Evolutionary conservation across 2,888 invertebrate species (phyloP), one percentile per base, ranked within the genome.

Genomic region (Aphidoletes aphidimyza): DNA sequence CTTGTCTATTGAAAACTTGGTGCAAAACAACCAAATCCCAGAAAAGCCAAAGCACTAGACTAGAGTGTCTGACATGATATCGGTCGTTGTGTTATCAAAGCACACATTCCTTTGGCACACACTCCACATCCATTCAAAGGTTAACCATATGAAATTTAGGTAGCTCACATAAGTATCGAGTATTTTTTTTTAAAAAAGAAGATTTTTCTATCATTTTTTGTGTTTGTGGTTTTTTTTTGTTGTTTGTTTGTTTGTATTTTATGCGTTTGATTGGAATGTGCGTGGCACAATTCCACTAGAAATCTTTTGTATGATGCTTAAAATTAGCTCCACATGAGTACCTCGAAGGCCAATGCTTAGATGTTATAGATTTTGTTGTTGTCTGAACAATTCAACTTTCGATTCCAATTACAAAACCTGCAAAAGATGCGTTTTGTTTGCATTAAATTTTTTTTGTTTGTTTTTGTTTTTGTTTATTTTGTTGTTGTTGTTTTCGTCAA

Each of bases 331-430:
- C 69, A 69, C 11, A 11, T 69, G 69, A 69, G 11, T 69, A 30
- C 22, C 37, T 81, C 5, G 81, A 81, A 37, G 37, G 81, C 81
- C 81, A 37, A 37, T 81, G 37, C 8, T 36, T 37, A 37, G 30
- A 0, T 30, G 37, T 36, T 81, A n/a, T 54, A 17, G 2, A 2
- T 17, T 17, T 47, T 47, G 9, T 8, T 47, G 9, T 47, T 17
- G 39, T 81, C 37, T 81, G 37, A n/a, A n/a, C 36, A 81, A 69
- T 69, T 69, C 69, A 69, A 69, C 69, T 69, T 69, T 69, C 69
- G 69, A 26, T 69, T 69, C 69, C 69, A 81, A 81, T 81, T 81
- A 81, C 81, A 36, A 81, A 81, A 81, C 22, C 2, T 22, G 37
- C 37, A n/a, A 36, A 17, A 81, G 81, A 69, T 69, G 69, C 69